A percentile compares a stretch with the other conserved stretches of the same genome.
Evolutionary conservation across 2,888 invertebrate species (phyloP).

Genomic region (Agrotis puta): DNA sequence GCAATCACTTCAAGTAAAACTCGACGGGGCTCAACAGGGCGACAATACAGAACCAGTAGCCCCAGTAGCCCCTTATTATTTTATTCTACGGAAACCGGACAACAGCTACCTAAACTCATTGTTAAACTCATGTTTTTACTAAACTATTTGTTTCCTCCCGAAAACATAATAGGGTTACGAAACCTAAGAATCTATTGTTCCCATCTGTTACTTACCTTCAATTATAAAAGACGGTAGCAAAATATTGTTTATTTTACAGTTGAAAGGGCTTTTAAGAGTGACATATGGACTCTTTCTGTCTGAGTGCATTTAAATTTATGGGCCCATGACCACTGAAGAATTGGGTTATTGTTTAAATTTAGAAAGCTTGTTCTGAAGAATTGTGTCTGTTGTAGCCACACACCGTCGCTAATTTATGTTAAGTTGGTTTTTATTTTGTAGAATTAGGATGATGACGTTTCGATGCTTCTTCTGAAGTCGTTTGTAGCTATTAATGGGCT

Average conservation of each 20-base stretch:
- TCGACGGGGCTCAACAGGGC: constrained; percentile 75
- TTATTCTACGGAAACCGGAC: constrained; percentile 83
- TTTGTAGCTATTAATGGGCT: constrained; percentile 11
- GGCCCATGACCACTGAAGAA: constrained; percentile 81
- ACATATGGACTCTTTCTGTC: constrained; percentile 84
- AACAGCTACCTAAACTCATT: constrained; percentile 77
- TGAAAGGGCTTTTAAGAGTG: constrained; percentile 85
- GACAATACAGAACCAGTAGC: constrained; percentile 82
- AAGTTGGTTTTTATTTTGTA: constrained; percentile 49
- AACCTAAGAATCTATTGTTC: constrained; percentile 80
- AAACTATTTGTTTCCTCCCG: constrained; percentile 82
- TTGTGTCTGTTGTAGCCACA: constrained; percentile 73
- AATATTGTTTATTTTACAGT: constrained; percentile 89
- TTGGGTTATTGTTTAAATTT: constrained; percentile 85
- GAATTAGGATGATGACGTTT: constrained; percentile 30
- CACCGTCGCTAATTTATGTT: constrained; percentile 78
- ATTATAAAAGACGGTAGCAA: constrained; percentile 85
- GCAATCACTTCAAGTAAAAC: constrained; percentile 79
- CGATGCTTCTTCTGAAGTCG: constrained; percentile 23
- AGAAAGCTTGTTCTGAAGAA: constrained; percentile 73
- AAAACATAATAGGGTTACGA: constrained; percentile 86
- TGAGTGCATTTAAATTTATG: constrained; percentile 85
- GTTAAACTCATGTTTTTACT: constrained; percentile 81
- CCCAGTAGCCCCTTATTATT: constrained; percentile 83
- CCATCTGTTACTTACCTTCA: constrained; percentile 83